Base-by-base conservation (phyloP, 2,888 invertebrate genomes). In the Isoperla grammatica region DNA sequence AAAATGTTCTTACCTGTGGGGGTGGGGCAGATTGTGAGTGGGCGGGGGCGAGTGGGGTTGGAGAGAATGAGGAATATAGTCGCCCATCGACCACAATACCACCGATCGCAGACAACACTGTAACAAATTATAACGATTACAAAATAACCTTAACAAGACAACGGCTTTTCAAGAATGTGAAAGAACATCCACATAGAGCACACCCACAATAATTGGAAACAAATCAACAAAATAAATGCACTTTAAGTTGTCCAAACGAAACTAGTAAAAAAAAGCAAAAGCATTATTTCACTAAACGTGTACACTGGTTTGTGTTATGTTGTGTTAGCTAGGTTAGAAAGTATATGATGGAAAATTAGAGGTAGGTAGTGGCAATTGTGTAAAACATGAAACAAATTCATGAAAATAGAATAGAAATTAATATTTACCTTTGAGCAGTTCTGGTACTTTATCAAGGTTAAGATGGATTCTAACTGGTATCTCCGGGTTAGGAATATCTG, bases 401-500 rank as follows among this genome's bases (percentile, higher is more conserved):
- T 8, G 8, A 29, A 4, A 29, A 8, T 8, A 29, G 29, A 8
- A 29, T 29, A 8, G 5, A 29, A 29, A 29, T 8, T 6, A 29
- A 29, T 29, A 29, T 42, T 65, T 68, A 87, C 87, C 87, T 79
- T 88, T 85, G 68, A 88, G 80, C 59, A 90, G 78, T 71, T 90
- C 90, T 54, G 87, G 84, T 68, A 90, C 84, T 78, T 89, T 89
- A 73, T 90, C 90, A 64, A 90, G 77, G 37, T 86, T 85, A 61
- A 90, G 79, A 72, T 86, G 83, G 73, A 91, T 90, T 69, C 90
- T 81, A 65, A 91, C 90, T 37, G 90, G 90, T 67, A 91, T 89
- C 77, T 91, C 90, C 15, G 91, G 91, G 80, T 91, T 91, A 65
- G 91, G 91, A 72, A 91, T 90, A 76, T 91, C 90, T 2, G 90